phyloP scores from a whole-genome alignment of 2,888 invertebrate genomes.

The Sinhomidia bicolor region DNA sequence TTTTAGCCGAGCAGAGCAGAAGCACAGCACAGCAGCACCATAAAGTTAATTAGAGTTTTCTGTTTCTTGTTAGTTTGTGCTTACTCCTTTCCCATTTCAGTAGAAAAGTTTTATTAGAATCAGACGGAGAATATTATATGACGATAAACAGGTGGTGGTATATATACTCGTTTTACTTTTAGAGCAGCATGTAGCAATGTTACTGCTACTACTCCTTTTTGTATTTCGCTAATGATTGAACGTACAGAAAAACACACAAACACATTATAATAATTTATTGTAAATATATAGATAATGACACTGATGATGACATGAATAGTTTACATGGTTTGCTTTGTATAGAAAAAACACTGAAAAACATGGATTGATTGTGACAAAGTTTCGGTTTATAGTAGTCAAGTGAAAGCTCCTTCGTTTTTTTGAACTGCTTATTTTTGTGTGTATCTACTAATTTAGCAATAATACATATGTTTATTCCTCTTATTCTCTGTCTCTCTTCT shows the following conservation, averaged over 20 bases:
- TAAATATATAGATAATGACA: neutral
- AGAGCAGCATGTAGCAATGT: neutral
- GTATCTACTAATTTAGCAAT: too few species aligned
- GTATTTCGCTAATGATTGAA: neutral
- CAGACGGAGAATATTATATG: too few species aligned
- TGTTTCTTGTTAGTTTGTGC: neutral
- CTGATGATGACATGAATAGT: constrained; percentile 11
- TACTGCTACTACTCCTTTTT: neutral
- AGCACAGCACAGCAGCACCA: neutral
- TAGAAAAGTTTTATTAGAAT: too few species aligned
- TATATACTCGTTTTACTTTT: neutral
- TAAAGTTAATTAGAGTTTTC: neutral
- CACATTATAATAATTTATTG: neutral
- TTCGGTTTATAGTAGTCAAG: constrained; percentile 34
- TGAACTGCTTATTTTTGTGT: constrained; percentile 32
- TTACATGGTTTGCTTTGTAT: neutral
- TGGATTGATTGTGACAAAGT: constrained; percentile 28
- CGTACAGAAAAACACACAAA: neutral
- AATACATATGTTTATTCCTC: neutral
- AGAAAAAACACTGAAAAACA: constrained; percentile 42
- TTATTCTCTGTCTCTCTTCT: neutral
- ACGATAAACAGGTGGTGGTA: constrained; percentile 2
- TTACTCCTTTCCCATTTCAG: neutral
- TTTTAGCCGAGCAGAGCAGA: too few species aligned
- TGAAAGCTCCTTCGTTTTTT: constrained; percentile 65